phyloP scores from a whole-genome alignment of 2,797 vertebrate genomes.

The Sylvilagus floridanus region DNA sequence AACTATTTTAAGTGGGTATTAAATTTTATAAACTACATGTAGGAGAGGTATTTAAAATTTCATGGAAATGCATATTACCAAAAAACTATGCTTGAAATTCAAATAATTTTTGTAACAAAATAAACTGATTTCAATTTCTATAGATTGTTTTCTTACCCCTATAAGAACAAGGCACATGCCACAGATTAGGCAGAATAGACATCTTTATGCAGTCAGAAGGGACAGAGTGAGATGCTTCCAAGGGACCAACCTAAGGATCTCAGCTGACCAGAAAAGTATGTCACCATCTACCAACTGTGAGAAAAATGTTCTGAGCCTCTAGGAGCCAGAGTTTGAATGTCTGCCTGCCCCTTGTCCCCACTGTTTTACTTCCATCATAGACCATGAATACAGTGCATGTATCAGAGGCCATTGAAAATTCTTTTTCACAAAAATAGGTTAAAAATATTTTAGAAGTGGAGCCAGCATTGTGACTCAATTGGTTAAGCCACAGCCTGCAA shows the following conservation, averaged over 20 bases:
- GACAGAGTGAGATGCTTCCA: background rate
- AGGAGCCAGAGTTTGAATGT: background rate
- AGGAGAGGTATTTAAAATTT: too few relatives aligned
- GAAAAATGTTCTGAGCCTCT: background rate
- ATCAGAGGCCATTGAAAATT: background rate
- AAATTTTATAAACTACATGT: background rate
- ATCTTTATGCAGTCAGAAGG: background rate
- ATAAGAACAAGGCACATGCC: background rate
- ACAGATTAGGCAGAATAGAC: background rate
- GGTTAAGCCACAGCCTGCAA: too few relatives aligned
- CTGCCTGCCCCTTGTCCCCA: background rate
- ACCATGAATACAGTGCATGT: background rate
- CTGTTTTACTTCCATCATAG: background rate
- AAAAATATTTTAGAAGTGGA: constrained; percentile 16
- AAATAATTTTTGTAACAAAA: too few relatives aligned
- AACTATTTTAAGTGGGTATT: background rate
- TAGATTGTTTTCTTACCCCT: too few relatives aligned
- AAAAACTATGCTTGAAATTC: too few relatives aligned
- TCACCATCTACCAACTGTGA: background rate
- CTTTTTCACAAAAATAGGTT: background rate
- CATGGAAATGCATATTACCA: too few relatives aligned
- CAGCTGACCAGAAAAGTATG: constrained; percentile 23
- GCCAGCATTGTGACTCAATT: too few relatives aligned
- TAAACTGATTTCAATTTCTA: too few relatives aligned
- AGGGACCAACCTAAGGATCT: background rate